Conservation (phyloP, 2,888 invertebrate genomes). For the Oscheius onirici region DNA sequence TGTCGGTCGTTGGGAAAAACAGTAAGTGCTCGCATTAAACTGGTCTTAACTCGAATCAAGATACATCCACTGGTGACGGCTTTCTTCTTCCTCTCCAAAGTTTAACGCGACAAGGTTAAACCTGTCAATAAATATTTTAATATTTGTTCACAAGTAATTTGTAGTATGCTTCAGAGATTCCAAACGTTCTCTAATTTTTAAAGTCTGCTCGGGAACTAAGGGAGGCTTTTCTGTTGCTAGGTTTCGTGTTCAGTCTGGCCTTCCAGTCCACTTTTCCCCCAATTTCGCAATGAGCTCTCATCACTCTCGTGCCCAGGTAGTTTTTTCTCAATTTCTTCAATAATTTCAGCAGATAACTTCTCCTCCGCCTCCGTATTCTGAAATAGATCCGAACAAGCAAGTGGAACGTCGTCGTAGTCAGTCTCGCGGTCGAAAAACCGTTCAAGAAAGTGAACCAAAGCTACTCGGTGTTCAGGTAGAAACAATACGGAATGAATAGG, state of each 20-base stretch:
- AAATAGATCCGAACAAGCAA: background rate
- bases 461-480: too few species aligned
- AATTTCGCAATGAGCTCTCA: background rate
- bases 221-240: background rate
- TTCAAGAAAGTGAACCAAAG: background rate
- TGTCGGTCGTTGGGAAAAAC: background rate
- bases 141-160: too few species aligned
- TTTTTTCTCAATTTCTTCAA: background rate
- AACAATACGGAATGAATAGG: too few species aligned
- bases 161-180: too few species aligned
- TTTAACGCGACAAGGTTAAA: too few species aligned
- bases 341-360: background rate
- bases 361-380: background rate
- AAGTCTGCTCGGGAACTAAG: background rate
- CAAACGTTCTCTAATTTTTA: too few species aligned
- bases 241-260: background rate
- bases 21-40: background rate
- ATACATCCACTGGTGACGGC: too few species aligned
- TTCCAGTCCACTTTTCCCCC: background rate
- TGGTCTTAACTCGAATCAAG: too few species aligned
- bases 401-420: conserved; percentile 1
- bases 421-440: background rate
- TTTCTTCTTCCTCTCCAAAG: too few species aligned
- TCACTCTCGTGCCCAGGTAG: conserved; percentile 2
- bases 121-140: too few species aligned